Conservation (phyloP, 1,140 invertebrate genomes). For the Lethocerus indicus region DNA sequence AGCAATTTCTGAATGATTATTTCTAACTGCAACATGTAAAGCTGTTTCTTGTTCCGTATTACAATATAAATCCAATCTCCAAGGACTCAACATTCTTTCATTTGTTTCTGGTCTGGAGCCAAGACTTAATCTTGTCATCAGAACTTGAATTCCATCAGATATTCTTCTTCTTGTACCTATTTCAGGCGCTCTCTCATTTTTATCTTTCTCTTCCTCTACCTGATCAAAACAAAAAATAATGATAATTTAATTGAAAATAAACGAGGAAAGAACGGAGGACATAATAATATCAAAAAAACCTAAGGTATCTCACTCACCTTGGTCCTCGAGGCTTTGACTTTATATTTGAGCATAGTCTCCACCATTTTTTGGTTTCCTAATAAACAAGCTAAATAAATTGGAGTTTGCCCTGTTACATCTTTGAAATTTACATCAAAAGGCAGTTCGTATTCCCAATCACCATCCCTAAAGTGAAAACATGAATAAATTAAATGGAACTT, state of each 20-base stretch:
- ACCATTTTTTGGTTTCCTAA: constrained; percentile 68
- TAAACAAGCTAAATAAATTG: constrained; percentile 73
- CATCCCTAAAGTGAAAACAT: constrained; percentile 56
- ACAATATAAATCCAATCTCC: constrained; percentile 59
- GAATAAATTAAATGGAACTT: constrained; percentile 11
- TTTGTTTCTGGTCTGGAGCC: constrained; percentile 24
- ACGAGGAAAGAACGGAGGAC: background rate
- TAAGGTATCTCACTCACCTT: constrained; percentile 22
- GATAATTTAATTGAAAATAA: background rate
- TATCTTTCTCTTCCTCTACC: constrained; percentile 15
- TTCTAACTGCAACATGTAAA: constrained; percentile 59
- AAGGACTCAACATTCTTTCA: constrained; percentile 41
- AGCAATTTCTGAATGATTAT: constrained; percentile 56
- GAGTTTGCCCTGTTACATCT: constrained; percentile 77
- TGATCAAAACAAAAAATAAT: background rate
- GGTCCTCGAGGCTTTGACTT: constrained; percentile 42
- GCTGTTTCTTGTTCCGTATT: constrained; percentile 60
- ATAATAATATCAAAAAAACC: background rate
- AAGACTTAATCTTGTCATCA: constrained; percentile 66
- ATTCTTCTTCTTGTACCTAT: constrained; percentile 54
- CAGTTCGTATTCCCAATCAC: constrained; percentile 66
- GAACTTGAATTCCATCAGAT: constrained; percentile 70
- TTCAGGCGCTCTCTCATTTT: constrained; percentile 18
- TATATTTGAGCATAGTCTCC: constrained; percentile 57
- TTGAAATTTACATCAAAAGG: constrained; percentile 80